Conservation (phyloP, 1,140 invertebrate genomes). For the Saccostrea cuccullata region DNA sequence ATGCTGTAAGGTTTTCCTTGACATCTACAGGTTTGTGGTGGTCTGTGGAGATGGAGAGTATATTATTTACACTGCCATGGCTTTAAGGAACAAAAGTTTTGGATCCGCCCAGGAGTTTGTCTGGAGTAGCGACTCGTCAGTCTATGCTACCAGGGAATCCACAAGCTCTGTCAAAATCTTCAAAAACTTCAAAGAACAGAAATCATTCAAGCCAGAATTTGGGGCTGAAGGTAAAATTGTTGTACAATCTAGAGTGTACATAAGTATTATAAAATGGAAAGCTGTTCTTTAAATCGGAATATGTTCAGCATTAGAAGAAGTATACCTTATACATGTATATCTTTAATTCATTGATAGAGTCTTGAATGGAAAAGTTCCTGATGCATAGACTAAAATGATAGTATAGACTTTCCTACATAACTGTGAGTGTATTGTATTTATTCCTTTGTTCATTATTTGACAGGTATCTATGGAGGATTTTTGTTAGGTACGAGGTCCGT, state of each 20-base stretch:
- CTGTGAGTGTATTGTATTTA: background rate
- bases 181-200: conserved; percentile 99
- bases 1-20: no score
- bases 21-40: conserved; percentile 89
- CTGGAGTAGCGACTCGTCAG: conserved; percentile 97
- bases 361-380: no score
- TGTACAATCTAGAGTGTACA: background rate
- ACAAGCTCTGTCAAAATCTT: conserved; percentile 95
- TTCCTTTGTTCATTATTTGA: conserved; percentile 46
- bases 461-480: conserved; percentile 96
- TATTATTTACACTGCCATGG: conserved; percentile 99
- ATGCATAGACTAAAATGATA: no score
- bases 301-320: no score
- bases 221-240: conserved; percentile 87
- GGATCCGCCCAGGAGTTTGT: conserved; percentile 99
- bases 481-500: conserved; percentile 96
- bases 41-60: conserved; percentile 99
- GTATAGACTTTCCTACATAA: background rate
- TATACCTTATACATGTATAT: no score
- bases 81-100: conserved; percentile 98
- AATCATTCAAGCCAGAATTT: conserved; percentile 96
- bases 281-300: background rate
- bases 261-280: background rate
- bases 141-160: conserved; percentile 94
- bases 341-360: no score